These are phyloP conservation scores for Melanerpes aurifrons DNA, from an alignment of 2,113 vertebrate genomes.

Conservation along the genomic window DNA sequence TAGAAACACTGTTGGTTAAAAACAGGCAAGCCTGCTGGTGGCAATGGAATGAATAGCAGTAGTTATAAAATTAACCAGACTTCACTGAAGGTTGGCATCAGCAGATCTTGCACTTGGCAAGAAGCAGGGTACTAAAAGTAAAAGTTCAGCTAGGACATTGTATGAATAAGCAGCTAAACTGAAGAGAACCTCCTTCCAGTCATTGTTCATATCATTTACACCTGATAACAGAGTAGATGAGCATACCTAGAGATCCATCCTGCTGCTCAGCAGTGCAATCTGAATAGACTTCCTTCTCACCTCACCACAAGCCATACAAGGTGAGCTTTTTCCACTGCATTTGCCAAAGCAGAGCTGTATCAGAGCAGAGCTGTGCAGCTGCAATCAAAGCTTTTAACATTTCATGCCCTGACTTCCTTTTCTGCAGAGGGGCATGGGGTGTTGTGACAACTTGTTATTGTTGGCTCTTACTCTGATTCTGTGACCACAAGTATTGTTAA, in stretches of 20 bases:
- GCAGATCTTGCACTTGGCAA: background rate
- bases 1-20: background rate
- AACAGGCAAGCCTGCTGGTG: background rate
- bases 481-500: background rate
- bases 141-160: background rate
- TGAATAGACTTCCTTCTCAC: background rate
- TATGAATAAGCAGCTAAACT: background rate
- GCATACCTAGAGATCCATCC: background rate
- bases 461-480: background rate
- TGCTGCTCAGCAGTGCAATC: background rate
- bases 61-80: background rate
- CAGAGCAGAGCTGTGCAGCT: background rate
- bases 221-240: background rate
- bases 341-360: background rate
- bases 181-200: background rate
- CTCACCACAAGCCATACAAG: background rate
- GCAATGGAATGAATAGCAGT: background rate
- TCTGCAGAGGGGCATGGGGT: background rate
- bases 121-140: background rate
- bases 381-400: background rate
- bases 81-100: background rate
- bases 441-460: background rate
- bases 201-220: background rate
- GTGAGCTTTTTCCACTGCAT: background rate
- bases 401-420: background rate